phyloP scores from a whole-genome alignment of 2,797 vertebrate genomes.

The Coregonus suidteri region DNA sequence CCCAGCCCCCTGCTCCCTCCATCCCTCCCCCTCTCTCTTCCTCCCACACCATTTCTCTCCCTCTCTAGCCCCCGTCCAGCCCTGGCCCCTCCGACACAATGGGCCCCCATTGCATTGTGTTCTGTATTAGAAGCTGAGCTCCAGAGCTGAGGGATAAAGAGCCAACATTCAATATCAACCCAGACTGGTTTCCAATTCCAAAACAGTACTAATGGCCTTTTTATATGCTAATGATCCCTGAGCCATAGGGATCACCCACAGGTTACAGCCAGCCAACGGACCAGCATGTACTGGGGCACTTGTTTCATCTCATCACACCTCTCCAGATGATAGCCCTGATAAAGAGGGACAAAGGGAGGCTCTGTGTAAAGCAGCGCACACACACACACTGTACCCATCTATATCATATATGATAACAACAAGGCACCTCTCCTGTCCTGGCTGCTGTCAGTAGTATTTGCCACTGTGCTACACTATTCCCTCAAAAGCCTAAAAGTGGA shows the following conservation, averaged over 20 bases:
- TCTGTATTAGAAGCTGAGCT: constrained; percentile 36
- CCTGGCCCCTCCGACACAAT: constrained; percentile 20
- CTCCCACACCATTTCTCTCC: constrained; percentile 41
- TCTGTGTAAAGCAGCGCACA: constrained; percentile 27
- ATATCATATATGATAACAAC: not conserved
- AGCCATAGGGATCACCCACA: constrained; percentile 41
- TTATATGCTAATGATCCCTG: constrained; percentile 40
- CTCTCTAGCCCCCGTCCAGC: not conserved
- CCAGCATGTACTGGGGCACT: constrained; percentile 38
- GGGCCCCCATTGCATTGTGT: constrained; percentile 44
- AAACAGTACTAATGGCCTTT: constrained; percentile 36
- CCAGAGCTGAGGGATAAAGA: constrained; percentile 37
- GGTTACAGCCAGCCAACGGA: constrained; percentile 42
- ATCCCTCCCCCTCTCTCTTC: constrained; percentile 43
- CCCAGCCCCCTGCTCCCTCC: constrained; percentile 41
- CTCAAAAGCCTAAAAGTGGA: constrained; percentile 60
- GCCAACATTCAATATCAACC: constrained; percentile 40
- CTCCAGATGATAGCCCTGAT: constrained; percentile 61
- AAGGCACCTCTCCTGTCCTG: constrained; percentile 45
- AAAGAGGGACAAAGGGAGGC: constrained; percentile 51
- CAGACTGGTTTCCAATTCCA: constrained; percentile 50
- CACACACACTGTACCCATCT: constrained; percentile 18
- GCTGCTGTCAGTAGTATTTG: constrained; percentile 58
- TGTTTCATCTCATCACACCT: constrained; percentile 61
- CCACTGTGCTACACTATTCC: constrained; percentile 58